Percentiles rank a stretch among this genome's conserved stretches.
These are phyloP conservation scores for Empidonax alnorum DNA, from an alignment of 2,113 vertebrate genomes.

Conservation along the genomic window DNA sequence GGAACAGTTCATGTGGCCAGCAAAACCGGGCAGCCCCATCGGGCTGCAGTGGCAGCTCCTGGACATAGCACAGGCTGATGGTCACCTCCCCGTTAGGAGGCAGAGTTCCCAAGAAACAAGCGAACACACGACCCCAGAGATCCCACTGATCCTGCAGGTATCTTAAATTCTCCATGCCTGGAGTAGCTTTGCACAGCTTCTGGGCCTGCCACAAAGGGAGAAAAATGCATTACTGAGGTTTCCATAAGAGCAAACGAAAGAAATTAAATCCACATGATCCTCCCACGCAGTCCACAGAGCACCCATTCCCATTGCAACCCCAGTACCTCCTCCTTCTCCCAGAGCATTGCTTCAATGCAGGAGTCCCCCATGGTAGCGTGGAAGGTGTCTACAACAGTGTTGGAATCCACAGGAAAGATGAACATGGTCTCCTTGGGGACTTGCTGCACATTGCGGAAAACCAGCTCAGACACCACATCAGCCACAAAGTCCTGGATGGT, in stretches of 20 bases:
- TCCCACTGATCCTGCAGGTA: neutral
- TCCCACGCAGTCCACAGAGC: neutral
- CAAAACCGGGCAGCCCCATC: neutral
- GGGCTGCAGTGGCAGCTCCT: neutral
- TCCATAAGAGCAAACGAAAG: neutral
- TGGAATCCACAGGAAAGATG: neutral
- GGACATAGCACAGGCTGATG: neutral
- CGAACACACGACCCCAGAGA: neutral
- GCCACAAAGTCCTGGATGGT: neutral
- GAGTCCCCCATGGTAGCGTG: neutral
- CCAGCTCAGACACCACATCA: neutral
- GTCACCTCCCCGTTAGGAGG: neutral
- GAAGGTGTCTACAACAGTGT: neutral
- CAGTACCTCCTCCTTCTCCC: conserved; percentile 17
- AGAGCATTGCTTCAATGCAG: neutral
- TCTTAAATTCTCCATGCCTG: conserved; percentile 1
- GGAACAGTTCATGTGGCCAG: neutral
- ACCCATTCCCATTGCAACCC: neutral
- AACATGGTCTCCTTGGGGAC: neutral
- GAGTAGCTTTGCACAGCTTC: neutral
- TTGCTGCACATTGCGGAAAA: neutral
- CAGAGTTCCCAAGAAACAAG: neutral
- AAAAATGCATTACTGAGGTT: neutral
- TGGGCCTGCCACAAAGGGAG: neutral
- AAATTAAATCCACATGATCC: neutral